Evolutionary conservation across 2,888 invertebrate species (phyloP), one percentile per base, ranked within the genome.

Genomic region (Lomographa bimaculata): DNA sequence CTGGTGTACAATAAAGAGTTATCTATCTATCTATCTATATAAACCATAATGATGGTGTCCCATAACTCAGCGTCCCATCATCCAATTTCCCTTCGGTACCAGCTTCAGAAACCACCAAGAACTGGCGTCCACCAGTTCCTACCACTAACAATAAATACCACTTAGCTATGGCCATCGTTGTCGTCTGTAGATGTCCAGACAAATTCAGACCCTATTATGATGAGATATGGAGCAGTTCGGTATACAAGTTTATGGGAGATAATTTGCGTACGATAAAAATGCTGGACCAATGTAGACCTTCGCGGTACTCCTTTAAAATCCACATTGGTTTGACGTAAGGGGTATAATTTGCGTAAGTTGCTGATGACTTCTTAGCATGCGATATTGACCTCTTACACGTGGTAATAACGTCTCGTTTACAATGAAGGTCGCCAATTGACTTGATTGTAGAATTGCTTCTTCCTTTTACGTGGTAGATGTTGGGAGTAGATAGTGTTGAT

Each of bases 131-230:
- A 64, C 80, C 60, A 52, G 79, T 70, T 64, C 46, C 29, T 52
- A 68, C 82, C 60, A 50, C 55, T 57, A 53, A 50, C 66, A 67
- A 79, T 79, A 75, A 71, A 75, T 76, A 63, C 69, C 65, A 72
- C 68, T 77, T 71, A 54, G 71, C 62, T 56, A 50, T 39, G 41
- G 3, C 34, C 40, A 32, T 50, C 57, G 54, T 59, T 51, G 36
- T 26, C 32, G 7, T 26, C 35, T 40, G 10, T n/a, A 7, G 4
- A 8, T 10, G 38, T 12, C 25, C 24, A 21, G 9, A 27, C 7
- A 7, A 47, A 37, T 26, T 17, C 23, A 10, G 19, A 18, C 39
- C 16, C n/a, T 42, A 42, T 1, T 4, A 7, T 19, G 16, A 32
- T 1, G 12, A 19, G 16, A 39, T 64, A 74, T 57, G 54, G 66